These are phyloP conservation scores for Craterocephalus amniculus DNA, from an alignment of 2,797 vertebrate genomes.

Conservation along the genomic window DNA sequence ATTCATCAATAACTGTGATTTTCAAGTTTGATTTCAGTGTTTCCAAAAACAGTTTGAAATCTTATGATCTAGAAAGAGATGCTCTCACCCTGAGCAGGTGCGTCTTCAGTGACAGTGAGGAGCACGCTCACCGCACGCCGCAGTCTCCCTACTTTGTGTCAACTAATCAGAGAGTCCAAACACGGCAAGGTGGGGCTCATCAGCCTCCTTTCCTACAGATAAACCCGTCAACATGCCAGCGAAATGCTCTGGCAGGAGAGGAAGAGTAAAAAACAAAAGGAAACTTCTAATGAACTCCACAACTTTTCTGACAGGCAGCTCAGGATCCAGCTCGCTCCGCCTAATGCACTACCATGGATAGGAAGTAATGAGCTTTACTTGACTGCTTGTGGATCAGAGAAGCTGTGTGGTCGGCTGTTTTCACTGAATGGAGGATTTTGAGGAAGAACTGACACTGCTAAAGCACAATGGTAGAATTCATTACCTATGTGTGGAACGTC, in stretches of 20 bases:
- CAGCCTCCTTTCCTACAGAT: slow-evolving; percentile 57
- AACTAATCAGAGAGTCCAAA: slow-evolving; percentile 72
- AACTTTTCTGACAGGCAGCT: slow-evolving; percentile 72
- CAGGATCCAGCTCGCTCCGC: slow-evolving; percentile 35
- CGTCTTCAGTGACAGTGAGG: slow-evolving; percentile 37
- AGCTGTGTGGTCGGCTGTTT: slow-evolving; percentile 37
- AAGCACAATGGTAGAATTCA: background rate
- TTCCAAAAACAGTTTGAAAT: background rate
- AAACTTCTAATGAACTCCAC: slow-evolving; percentile 59
- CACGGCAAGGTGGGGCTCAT: slow-evolving; percentile 54
- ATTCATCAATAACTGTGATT: background rate
- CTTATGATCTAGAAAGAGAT: slow-evolving; percentile 1
- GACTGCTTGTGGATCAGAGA: slow-evolving; percentile 41
- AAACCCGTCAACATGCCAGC: slow-evolving; percentile 57
- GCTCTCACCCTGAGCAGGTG: slow-evolving; percentile 37
- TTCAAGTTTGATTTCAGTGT: background rate
- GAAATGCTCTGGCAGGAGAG: slow-evolving; percentile 40
- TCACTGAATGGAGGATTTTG: slow-evolving; percentile 21
- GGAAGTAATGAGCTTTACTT: slow-evolving; percentile 71
- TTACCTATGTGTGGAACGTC: background rate
- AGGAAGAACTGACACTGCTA: slow-evolving; percentile 12
- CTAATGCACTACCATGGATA: slow-evolving; percentile 30
- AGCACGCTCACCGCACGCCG: slow-evolving; percentile 52
- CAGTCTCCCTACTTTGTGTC: slow-evolving; percentile 56
- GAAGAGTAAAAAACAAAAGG: slow-evolving; percentile 58